Evolutionary conservation across 2,888 invertebrate species (phyloP).

Genomic region (Eupeodes luniger): DNA sequence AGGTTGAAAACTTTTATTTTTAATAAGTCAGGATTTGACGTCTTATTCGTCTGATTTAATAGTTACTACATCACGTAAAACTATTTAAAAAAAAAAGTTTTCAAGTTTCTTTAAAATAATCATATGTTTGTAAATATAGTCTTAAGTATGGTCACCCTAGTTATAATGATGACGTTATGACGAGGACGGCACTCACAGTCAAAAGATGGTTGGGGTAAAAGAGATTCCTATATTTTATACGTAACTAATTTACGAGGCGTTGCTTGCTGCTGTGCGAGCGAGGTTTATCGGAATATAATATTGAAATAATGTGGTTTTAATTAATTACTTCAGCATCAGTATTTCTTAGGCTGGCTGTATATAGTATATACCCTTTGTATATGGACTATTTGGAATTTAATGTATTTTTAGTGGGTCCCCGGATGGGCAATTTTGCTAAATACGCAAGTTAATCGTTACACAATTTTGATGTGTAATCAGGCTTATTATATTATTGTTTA

Average conservation of each 20-base stretch:
- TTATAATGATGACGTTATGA: conserved; percentile 31
- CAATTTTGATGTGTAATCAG: conserved; percentile 30
- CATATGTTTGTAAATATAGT: too few species aligned
- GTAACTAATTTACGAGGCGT: conserved; percentile 75
- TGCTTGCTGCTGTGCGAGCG: conserved; percentile 58
- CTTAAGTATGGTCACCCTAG: not conserved
- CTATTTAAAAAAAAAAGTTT: too few species aligned
- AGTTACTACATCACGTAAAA: too few species aligned
- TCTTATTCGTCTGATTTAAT: too few species aligned
- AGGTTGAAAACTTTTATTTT: too few species aligned
- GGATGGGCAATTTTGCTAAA: conserved; percentile 13
- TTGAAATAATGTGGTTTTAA: conserved; percentile 75
- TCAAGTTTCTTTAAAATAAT: too few species aligned
- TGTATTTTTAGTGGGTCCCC: conserved; percentile 29
- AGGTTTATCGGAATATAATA: conserved; percentile 70
- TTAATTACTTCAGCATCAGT: conserved; percentile 55
- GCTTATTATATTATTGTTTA: conserved; percentile 10
- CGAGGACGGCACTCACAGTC: not conserved
- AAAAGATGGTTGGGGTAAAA: not conserved
- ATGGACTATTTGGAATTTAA: conserved; percentile 43
- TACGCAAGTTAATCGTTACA: conserved; percentile 27
- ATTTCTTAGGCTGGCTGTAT: not conserved
- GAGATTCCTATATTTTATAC: conserved; percentile 15
- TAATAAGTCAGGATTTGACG: too few species aligned
- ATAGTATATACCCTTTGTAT: not conserved